These are phyloP conservation scores for Cheilosia impressa DNA, from an alignment of 2,888 invertebrate species.

Conservation along the genomic window DNA sequence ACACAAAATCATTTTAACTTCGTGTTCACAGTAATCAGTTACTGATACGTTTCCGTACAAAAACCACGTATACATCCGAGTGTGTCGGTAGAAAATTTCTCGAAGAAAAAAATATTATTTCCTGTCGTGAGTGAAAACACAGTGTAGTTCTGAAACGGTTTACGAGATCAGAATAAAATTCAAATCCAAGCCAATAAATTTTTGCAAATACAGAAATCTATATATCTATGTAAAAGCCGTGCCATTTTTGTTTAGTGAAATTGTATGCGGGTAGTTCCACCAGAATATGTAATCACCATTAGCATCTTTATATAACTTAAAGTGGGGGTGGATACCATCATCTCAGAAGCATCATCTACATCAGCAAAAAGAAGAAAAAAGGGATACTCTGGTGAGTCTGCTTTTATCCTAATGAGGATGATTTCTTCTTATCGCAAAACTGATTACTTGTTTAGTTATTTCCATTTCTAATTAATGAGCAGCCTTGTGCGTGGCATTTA, in stretches of 20 bases:
- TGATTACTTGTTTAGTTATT: conserved; percentile 34
- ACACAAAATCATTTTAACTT: conserved; percentile 32
- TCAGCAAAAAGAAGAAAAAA: conserved; percentile 14
- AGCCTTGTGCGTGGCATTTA: background rate
- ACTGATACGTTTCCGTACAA: conserved; percentile 43
- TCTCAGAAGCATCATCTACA: conserved; percentile 13
- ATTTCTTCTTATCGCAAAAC: conserved; percentile 17
- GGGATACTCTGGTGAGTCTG: conserved; percentile 55
- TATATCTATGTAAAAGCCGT: conserved; percentile 4
- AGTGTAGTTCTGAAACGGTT: background rate
- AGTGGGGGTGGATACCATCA: conserved; percentile 20
- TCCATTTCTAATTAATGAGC: conserved; percentile 39
- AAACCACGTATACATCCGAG: conserved; percentile 56
- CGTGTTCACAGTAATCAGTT: conserved; percentile 39
- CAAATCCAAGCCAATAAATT: background rate
- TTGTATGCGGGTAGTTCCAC: conserved; percentile 14
- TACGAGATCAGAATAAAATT: background rate
- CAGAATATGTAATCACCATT: conserved; percentile 26
- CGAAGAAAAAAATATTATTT: background rate
- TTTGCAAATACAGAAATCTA: background rate
- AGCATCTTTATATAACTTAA: conserved; percentile 52
- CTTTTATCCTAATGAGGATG: conserved; percentile 36
- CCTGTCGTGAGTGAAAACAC: background rate
- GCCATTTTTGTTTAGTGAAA: conserved; percentile 24
- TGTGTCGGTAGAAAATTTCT: conserved; percentile 11